Conservation (phyloP, 2,113 vertebrate genomes). For the Etia nguti region DNA sequence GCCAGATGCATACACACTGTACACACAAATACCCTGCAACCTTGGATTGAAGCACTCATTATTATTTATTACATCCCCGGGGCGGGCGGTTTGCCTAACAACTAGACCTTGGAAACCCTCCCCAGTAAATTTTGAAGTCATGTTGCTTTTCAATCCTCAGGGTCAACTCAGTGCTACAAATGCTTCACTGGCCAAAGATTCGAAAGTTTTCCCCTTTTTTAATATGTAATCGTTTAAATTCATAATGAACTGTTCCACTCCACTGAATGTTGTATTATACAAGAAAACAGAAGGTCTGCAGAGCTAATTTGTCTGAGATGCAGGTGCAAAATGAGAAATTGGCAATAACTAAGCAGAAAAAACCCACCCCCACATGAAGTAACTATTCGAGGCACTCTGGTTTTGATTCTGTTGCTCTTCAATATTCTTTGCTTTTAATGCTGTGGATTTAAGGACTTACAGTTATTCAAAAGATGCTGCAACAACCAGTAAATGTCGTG, state of each 20-base stretch:
- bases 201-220: background rate
- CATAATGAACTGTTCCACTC: background rate
- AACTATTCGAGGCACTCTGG: background rate
- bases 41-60: background rate
- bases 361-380: background rate
- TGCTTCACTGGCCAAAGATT: background rate
- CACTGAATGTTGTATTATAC: background rate
- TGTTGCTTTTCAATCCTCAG: slow-evolving; percentile 49
- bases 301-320: background rate
- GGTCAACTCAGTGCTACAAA: slow-evolving; percentile 7
- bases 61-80: slow-evolving; percentile 69
- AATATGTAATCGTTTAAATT: background rate
- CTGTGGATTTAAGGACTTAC: background rate
- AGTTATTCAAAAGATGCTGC: background rate
- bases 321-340: background rate
- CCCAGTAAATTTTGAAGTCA: slow-evolving; percentile 63
- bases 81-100: slow-evolving; percentile 67
- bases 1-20: slow-evolving; percentile 28
- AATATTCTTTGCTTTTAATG: background rate
- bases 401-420: background rate
- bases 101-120: slow-evolving; percentile 63
- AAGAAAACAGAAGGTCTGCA: background rate
- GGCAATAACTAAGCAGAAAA: background rate
- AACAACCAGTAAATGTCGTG: background rate
- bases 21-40: background rate